A percentile compares a stretch with the other conserved stretches of the same genome.
phyloP scores from a whole-genome alignment of 2,888 invertebrate genomes.

The Drosophila kuntzei region DNA sequence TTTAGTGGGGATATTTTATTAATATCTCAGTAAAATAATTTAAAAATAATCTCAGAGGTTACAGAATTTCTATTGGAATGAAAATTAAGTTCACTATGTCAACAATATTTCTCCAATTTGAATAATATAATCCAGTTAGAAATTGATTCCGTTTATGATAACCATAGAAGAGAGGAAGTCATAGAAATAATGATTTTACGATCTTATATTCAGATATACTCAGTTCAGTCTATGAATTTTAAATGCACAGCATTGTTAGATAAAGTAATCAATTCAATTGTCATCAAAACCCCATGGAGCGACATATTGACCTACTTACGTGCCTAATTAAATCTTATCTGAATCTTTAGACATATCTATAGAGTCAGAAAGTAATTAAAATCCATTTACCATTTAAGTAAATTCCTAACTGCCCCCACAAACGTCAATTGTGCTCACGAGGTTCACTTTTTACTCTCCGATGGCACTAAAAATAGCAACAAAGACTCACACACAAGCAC shows the following conservation, averaged over 20 bases:
- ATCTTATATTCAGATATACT: no score
- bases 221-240: background rate
- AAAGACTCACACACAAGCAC: constrained; percentile 5
- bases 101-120: no score
- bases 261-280: background rate
- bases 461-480: constrained; percentile 50
- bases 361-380: constrained; percentile 19
- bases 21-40: no score
- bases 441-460: constrained; percentile 22
- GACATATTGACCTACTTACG: constrained; percentile 22
- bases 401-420: constrained; percentile 23
- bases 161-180: no score
- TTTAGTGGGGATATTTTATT: no score
- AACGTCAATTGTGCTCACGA: background rate
- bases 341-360: constrained; percentile 3
- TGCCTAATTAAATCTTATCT: constrained; percentile 13
- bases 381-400: constrained; percentile 35
- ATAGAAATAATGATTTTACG: no score
- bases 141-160: no score
- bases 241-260: background rate
- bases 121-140: no score
- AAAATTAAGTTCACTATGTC: no score
- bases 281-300: background rate
- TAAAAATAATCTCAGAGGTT: no score
- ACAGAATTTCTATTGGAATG: no score